Evolutionary conservation across 2,113 vertebrate species (phyloP), one percentile per base, ranked within the genome.

Genomic region (Phaethon lepturus): DNA sequence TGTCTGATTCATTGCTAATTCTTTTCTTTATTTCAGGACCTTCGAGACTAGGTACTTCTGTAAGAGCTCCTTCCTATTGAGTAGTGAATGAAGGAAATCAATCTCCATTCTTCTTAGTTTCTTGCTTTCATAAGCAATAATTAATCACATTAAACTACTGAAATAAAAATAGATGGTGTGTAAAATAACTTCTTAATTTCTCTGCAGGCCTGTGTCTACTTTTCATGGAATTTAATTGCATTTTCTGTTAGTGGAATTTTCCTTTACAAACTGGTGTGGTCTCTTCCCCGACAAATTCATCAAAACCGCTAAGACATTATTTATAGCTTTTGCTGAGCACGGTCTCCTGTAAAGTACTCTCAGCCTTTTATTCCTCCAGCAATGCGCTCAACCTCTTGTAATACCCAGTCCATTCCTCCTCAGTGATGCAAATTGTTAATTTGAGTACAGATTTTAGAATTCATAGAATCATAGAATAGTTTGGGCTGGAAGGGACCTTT

Each of bases 181-280:
- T 94, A 96, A 97, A 95, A 95, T 81, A 92, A 78, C 24, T 72
- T 66, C 38, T 49, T 93, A 49, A 91, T 95, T 97, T 95, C 91
- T 60, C 92, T 58, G 25, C 11, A 74, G 56, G 29, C 17, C 31
- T 49, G 24, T 81, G 60, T 77, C 71, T 73, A 56, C 28, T 88
- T 95, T 85, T 66, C 17, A 53, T 55, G 59, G 58, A 88, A 42
- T 92, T 95, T 60, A 82, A 85, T 77, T 76, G 84, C n/a, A 56
- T 84, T 93, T 96, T 68, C 69, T 49, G 13, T 72, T 35, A 81
- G 35, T 68, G 35, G 42, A 92, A 74, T 76, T 78, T 58, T 78
- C 40, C 66, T 68, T 76, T 79, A n/a, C 3, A 2, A 63, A 40
- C 14, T 60, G 26, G 8, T 22, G 33, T 80, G 50, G n/a, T 26